A percentile compares a stretch with the other conserved stretches of the same genome.
These are phyloP conservation scores for Aleiodes sp. DNA, from an alignment of 1,140 invertebrate species.

Conservation along the genomic window DNA sequence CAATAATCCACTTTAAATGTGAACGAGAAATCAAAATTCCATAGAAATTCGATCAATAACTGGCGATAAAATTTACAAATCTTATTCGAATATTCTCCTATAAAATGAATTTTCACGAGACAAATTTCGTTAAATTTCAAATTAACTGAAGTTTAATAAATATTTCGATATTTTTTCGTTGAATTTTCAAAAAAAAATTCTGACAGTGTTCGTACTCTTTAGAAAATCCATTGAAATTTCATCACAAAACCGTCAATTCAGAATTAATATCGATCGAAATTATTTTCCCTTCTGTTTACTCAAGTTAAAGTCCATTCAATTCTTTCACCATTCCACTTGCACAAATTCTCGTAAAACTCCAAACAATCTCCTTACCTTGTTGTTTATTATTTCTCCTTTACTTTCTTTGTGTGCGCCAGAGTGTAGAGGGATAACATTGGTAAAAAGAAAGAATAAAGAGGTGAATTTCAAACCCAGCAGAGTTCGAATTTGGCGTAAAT, in stretches of 20 bases:
- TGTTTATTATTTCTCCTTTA: too few relatives aligned
- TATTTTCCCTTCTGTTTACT: not conserved
- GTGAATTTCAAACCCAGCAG: not conserved
- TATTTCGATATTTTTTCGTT: not conserved
- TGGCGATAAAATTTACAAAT: too few relatives aligned
- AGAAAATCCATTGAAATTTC: not conserved
- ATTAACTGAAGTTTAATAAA: too few relatives aligned
- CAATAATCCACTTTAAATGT: too few relatives aligned
- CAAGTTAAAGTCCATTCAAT: not conserved
- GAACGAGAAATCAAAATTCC: too few relatives aligned
- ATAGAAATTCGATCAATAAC: too few relatives aligned
- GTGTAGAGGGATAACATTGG: not conserved
- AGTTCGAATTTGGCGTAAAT: slow-evolving; percentile 15
- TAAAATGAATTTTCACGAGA: too few relatives aligned
- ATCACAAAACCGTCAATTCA: not conserved
- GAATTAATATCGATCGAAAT: not conserved
- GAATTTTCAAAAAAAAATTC: too few relatives aligned
- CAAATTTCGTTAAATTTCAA: too few relatives aligned
- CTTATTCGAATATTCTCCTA: too few relatives aligned
- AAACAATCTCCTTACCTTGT: not conserved
- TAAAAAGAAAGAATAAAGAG: not conserved
- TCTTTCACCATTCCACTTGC: not conserved
- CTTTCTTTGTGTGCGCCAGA: not conserved
- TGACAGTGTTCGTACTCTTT: not conserved
- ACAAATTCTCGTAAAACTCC: slow-evolving; percentile 2